Percentiles rank a stretch among this genome's conserved stretches.
Evolutionary conservation across 2,888 invertebrate species (phyloP).

Genomic region (Spisula solida): DNA sequence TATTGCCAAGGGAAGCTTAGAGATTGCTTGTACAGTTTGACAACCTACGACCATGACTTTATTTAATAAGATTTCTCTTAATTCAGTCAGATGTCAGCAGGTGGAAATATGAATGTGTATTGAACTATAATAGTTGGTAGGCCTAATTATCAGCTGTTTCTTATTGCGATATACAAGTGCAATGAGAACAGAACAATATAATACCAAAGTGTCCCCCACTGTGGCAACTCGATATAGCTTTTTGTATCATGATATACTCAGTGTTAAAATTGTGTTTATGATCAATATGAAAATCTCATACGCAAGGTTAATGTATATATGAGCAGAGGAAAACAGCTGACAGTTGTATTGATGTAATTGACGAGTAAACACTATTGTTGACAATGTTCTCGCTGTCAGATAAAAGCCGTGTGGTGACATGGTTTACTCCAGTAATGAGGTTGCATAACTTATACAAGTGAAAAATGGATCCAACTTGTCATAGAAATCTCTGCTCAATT

Average conservation of each 20-base stretch:
- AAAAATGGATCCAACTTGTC: conserved; percentile 8
- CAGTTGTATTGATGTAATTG: conserved; percentile 25
- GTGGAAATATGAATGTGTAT: background rate
- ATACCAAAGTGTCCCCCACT: background rate
- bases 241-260: background rate
- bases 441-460: conserved; percentile 5
- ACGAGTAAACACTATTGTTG: conserved; percentile 28
- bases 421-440: conserved; percentile 15
- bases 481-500: background rate
- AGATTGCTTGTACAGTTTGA: too few species aligned
- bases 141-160: background rate
- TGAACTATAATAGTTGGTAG: background rate
- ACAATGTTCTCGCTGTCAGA: conserved; percentile 6
- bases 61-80: too few species aligned
- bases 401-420: background rate
- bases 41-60: too few species aligned
- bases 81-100: too few species aligned
- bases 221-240: background rate
- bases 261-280: conserved; percentile 1
- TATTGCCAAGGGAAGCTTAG: too few species aligned
- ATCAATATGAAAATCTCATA: conserved; percentile 12
- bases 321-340: background rate
- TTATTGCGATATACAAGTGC: background rate
- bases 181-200: background rate
- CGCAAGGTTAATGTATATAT: background rate